Conservation (phyloP, 2,888 invertebrate genomes). For the Nysson spinosus region DNA sequence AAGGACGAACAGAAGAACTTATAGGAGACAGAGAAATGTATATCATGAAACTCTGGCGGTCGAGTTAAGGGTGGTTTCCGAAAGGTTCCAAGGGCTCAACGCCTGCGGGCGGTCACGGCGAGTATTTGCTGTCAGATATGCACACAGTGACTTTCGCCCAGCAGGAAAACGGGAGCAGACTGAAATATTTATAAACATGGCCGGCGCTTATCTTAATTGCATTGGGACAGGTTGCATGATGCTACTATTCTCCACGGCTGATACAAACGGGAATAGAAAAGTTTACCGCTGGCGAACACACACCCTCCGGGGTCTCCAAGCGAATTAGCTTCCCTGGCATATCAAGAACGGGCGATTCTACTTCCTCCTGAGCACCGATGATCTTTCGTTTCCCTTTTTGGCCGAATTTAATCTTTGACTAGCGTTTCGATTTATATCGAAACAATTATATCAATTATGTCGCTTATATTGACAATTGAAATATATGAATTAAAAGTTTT, state of each 20-base stretch:
- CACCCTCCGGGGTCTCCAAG: constrained; percentile 35
- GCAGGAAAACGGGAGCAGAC: constrained; percentile 19
- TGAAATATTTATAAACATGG: constrained; percentile 67
- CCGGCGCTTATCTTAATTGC: constrained; percentile 68
- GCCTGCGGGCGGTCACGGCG: constrained; percentile 58
- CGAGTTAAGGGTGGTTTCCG: constrained; percentile 21
- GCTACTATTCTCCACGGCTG: constrained; percentile 45
- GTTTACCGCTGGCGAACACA: constrained; percentile 44
- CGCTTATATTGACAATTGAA: too few relatives aligned
- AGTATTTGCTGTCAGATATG: constrained; percentile 57
- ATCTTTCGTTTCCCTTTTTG: constrained; percentile 19
- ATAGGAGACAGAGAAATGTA: background rate
- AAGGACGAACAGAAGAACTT: background rate
- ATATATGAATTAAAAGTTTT: too few relatives aligned
- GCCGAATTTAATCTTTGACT: constrained; percentile 48
- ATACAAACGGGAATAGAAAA: constrained; percentile 58
- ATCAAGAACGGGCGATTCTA: constrained; percentile 49
- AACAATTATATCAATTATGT: too few relatives aligned
- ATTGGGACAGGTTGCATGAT: constrained; percentile 57
- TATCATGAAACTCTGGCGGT: constrained; percentile 8
- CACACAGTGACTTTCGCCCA: constrained; percentile 17
- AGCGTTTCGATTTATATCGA: too few relatives aligned
- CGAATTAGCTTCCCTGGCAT: constrained; percentile 54
- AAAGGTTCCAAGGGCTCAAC: constrained; percentile 54
- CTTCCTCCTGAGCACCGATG: constrained; percentile 6